Evolutionary conservation across 2,113 vertebrate genomes (phyloP).

Genomic region (Accipiter virgatus): DNA sequence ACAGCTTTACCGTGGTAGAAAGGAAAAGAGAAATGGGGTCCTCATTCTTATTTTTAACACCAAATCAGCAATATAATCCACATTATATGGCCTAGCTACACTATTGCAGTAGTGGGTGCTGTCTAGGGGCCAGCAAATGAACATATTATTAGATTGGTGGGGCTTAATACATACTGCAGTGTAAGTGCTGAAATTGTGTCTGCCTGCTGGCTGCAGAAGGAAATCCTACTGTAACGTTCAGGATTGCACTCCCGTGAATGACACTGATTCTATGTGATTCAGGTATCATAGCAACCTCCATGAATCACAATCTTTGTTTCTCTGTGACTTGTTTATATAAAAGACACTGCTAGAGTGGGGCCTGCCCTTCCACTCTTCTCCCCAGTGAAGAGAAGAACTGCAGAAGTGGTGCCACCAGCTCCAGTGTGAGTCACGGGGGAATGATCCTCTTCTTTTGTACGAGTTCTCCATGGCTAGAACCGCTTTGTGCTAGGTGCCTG

Average conservation of each 20-base stretch:
- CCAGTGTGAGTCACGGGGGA: fast-evolving
- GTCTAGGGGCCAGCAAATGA: neutral
- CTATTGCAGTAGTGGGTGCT: neutral
- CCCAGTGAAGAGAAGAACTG: neutral
- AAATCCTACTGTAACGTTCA: neutral
- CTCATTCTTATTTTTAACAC: neutral
- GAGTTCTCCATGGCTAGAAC: fast-evolving
- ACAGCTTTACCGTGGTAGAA: neutral
- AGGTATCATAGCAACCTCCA: constrained; percentile 27
- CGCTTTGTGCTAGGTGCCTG: fast-evolving
- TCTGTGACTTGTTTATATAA: neutral
- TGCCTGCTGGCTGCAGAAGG: neutral
- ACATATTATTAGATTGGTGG: neutral
- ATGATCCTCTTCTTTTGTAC: neutral
- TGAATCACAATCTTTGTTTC: neutral
- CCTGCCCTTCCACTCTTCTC: neutral
- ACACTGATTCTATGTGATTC: fast-evolving
- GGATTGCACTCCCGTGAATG: neutral
- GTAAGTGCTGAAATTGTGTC: neutral
- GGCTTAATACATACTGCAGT: neutral
- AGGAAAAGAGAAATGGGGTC: neutral
- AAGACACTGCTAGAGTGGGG: neutral
- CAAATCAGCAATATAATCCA: neutral
- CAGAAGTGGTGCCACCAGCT: neutral
- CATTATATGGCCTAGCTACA: neutral